phyloP scores from a whole-genome alignment of 2,888 invertebrate species.

The Zootermopsis nevadensis region DNA sequence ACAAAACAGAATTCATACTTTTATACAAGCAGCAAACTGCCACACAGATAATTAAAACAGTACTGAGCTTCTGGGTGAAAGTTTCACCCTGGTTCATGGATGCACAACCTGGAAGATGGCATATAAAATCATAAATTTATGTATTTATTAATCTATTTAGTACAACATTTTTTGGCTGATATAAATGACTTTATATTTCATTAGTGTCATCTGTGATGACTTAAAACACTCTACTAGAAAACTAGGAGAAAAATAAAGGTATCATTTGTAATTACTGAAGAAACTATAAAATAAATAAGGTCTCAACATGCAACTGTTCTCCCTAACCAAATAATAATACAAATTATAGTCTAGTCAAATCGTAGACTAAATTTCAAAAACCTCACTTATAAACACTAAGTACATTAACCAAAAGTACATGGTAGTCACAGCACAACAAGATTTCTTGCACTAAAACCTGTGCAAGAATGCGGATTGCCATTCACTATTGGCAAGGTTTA shows the following conservation, averaged over 20 bases:
- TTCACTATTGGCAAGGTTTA: neutral
- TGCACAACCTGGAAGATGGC: no score
- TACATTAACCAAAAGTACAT: conserved; percentile 10
- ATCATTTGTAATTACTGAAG: neutral
- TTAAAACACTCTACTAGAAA: neutral
- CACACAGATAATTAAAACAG: no score
- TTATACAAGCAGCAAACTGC: no score
- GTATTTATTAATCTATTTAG: no score
- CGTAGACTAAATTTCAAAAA: neutral
- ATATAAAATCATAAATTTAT: no score
- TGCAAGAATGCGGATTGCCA: conserved; percentile 10
- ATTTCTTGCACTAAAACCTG: neutral
- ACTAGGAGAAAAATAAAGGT: neutral
- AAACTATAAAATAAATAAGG: neutral
- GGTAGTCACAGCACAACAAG: neutral
- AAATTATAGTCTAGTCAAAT: neutral
- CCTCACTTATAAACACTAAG: conserved; percentile 4
- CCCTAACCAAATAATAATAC: conserved; percentile 16
- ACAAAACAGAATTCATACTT: no score
- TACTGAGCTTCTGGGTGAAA: no score
- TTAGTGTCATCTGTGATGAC: neutral
- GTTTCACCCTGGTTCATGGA: no score
- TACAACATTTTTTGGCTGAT: no score
- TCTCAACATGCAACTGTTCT: neutral
- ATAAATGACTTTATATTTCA: no score